A percentile compares a stretch with the other conserved stretches of the same genome.
Conservation (phyloP, 2,113 vertebrate genomes). For the Danio rerio region GRCz12tu NC_133192.1:31690501-31691000, state of each 20-base stretch:
- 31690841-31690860: too few relatives aligned
- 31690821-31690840: too few relatives aligned
- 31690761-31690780: neutral
- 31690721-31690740: neutral
- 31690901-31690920: too few relatives aligned
- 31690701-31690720: neutral
- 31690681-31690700: neutral
- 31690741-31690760: neutral
- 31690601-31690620: neutral
- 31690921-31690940: too few relatives aligned
- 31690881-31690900: too few relatives aligned
- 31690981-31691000: too few relatives aligned
- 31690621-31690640: neutral
- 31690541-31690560: slow-evolving; percentile 78
- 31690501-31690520: slow-evolving; percentile 81
- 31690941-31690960: too few relatives aligned
- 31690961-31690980: too few relatives aligned
- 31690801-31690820: neutral
- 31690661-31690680: neutral
- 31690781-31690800: neutral
- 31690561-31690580: slow-evolving; percentile 70
- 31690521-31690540: slow-evolving; percentile 79
- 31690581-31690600: neutral
- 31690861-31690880: too few relatives aligned
- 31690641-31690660: neutral